A percentile compares a stretch with the other conserved stretches of the same genome.
Evolutionary conservation across 2,888 invertebrate species (phyloP).

Genomic region (Frankliniella intonsa): DNA sequence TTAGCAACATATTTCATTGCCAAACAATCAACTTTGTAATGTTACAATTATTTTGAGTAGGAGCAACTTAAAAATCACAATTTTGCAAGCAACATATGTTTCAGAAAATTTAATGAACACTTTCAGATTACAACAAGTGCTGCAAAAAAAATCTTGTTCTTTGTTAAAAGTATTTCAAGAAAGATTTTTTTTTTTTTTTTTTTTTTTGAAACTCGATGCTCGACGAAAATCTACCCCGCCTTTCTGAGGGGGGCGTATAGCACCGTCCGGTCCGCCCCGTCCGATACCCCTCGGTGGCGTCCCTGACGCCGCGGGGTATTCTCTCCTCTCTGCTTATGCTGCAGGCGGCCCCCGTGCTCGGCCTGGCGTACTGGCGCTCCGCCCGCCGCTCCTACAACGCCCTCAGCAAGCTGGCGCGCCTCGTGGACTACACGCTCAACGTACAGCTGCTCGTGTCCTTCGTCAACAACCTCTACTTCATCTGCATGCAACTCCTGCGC

Average conservation of each 20-base stretch:
- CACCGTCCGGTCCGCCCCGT: too few relatives aligned
- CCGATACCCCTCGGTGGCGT: background rate
- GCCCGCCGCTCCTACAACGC: conserved; percentile 61
- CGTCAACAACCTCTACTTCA: conserved; percentile 66
- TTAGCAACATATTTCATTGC: too few relatives aligned
- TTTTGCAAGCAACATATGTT: too few relatives aligned
- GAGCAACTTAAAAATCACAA: too few relatives aligned
- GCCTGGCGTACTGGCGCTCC: conserved; percentile 55
- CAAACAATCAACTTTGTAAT: too few relatives aligned
- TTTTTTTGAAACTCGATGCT: background rate
- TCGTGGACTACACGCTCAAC: conserved; percentile 58
- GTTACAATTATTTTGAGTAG: too few relatives aligned
- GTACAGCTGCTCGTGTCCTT: conserved; percentile 62
- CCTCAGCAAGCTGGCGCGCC: conserved; percentile 56
- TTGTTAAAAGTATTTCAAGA: background rate
- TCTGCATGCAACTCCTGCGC: conserved; percentile 66
- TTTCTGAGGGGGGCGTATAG: background rate
- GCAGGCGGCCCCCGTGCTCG: background rate
- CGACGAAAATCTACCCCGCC: background rate
- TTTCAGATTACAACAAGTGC: too few relatives aligned
- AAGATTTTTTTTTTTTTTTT: background rate
- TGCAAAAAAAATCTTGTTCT: too few relatives aligned
- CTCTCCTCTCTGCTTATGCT: too few relatives aligned
- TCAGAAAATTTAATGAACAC: too few relatives aligned
- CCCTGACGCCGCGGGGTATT: background rate